Evolutionary conservation across 2,888 invertebrate species (phyloP), one percentile per base, ranked within the genome.

Genomic region (Oxyteleia sp.): DNA sequence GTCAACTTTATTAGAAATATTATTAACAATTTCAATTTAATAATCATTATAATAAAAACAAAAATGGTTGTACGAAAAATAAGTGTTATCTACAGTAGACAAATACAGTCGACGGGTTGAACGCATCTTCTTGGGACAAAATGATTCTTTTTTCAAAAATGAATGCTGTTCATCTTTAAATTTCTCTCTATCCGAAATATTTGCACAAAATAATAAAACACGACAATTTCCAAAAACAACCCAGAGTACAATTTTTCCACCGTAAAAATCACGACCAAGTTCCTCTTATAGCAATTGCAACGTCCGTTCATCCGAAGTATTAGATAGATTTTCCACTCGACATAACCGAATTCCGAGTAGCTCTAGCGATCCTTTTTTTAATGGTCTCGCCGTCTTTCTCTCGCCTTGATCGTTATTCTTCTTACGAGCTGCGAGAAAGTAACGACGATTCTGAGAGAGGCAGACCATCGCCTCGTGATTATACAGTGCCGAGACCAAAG

Each of bases 381-480:
- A 35, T 43, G 10, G 8, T 41, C 3, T 7, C 51, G 11, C 41
- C 16, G 32, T 71, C 59, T 76, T 69, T 59, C 43, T 74, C 47
- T 68, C 23, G 57, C 59, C 20, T 83, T 83, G 75, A 79, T 64
- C 64, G 66, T 51, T 15, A 38, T 66, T 55, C 32, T 74, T 66
- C 59, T 75, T 66, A 53, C 55, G 57, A 75, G 53, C 71, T 55
- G 55, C 66, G 76, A 71, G 76, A 72, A 76, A 81, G 61, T 72
- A 63, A 72, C 75, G 41, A 45, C 57, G 55, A 59, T 82, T 76
- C 71, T 66, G 51, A 45, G 82, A 76, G 69, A 71, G 64, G 13
- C 51, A 61, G 29, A 26, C 35, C 59, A 76, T 81, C 63, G 63
- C 38, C 18, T 11, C 45, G 38, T 75, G 75, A 82, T 75, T 75